phyloP scores from a whole-genome alignment of 2,113 vertebrate genomes.

The Poeciliopsis retropinna region DNA sequence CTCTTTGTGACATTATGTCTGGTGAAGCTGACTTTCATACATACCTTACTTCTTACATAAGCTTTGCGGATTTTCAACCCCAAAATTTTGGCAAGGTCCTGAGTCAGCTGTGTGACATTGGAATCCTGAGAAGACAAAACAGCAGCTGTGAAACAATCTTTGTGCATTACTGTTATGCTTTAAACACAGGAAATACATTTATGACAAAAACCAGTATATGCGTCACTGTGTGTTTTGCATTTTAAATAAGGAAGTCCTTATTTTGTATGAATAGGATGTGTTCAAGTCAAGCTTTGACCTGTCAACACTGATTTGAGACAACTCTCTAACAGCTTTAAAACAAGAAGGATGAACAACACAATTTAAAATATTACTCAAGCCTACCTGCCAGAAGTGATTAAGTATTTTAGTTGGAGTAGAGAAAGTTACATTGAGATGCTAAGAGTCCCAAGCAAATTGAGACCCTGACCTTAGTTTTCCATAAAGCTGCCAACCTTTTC shows the following conservation, averaged over 20 bases:
- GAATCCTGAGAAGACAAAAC: constrained; percentile 83
- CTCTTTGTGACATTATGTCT: neutral
- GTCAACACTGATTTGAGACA: neutral
- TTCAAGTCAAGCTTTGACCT: no score
- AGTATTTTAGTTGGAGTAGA: neutral
- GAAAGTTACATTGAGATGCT: neutral
- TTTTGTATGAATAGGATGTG: neutral
- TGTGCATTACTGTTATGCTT: neutral
- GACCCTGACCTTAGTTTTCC: no score
- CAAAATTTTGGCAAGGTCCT: constrained; percentile 93
- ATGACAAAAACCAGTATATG: neutral
- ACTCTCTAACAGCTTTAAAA: no score
- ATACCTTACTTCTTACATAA: constrained; percentile 93
- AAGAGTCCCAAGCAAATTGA: neutral
- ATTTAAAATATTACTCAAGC: neutral
- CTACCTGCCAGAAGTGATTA: neutral
- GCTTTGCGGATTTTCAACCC: constrained; percentile 98
- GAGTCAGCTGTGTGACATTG: constrained; percentile 92
- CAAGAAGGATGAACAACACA: neutral
- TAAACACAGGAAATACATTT: neutral
- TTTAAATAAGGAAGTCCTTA: neutral
- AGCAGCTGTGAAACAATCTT: neutral
- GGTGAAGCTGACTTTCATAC: constrained; percentile 12
- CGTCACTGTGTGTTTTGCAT: neutral
- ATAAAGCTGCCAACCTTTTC: no score